Conservation (phyloP, 2,113 vertebrate species). For the human (Homo sapiens) region DNA sequence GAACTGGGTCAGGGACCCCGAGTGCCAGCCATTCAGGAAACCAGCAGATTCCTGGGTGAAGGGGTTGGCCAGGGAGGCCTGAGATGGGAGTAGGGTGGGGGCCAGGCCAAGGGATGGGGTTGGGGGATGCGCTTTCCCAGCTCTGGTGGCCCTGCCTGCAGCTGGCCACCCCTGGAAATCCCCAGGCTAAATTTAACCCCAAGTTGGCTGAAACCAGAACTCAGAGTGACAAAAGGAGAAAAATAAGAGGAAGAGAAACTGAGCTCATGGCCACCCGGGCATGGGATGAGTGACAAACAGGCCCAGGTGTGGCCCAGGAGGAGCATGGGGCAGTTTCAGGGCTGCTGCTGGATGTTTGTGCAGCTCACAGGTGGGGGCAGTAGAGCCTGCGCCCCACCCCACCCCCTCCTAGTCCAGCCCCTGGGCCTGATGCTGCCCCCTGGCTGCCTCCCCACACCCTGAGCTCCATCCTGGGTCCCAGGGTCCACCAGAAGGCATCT, state of each 20-base stretch:
- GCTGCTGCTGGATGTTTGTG: slow-evolving; percentile 14
- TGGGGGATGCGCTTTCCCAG: not conserved
- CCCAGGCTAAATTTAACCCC: slow-evolving; percentile 73
- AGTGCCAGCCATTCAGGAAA: not conserved
- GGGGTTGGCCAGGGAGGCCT: not conserved
- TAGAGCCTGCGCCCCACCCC: fast-evolving
- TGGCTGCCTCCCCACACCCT: not conserved
- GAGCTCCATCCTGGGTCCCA: not conserved
- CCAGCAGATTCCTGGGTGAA: not conserved
- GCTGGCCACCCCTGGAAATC: slow-evolving; percentile 65
- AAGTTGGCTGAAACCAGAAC: slow-evolving; percentile 68
- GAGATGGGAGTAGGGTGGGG: not conserved
- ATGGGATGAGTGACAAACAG: slow-evolving; percentile 56
- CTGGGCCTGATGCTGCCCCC: not conserved
- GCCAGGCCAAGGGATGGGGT: no score
- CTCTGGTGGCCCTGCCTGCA: not conserved
- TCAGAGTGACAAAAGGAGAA: slow-evolving; percentile 16
- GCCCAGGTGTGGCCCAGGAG: slow-evolving; percentile 19
- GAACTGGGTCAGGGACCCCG: not conserved
- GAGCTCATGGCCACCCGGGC: not conserved
- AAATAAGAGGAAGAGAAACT: slow-evolving; percentile 67
- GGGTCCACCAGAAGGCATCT: not conserved
- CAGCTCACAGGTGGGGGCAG: not conserved
- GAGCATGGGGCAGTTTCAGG: not conserved
- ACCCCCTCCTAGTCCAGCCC: not conserved